Evolutionary conservation across 2,888 invertebrate species (phyloP), one percentile per base, ranked within the genome.

Genomic region (Acholoe squamosa): DNA sequence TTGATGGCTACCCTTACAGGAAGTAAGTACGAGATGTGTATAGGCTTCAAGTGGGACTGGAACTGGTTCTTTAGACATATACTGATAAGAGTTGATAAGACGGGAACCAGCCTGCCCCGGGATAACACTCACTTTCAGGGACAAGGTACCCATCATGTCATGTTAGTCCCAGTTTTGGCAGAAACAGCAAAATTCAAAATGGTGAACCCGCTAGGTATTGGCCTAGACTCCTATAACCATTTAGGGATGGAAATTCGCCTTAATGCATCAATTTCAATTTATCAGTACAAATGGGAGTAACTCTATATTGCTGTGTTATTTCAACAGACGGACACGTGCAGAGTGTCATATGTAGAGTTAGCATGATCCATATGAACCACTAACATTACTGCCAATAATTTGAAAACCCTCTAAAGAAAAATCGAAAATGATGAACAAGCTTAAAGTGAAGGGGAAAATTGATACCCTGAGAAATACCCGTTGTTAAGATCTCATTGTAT

Each of bases 1-100:
- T 90, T 3, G 28, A 88, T 16, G 90, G 90, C 7, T 90, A 90
- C 43, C 34, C 3, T 5, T 90, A 90, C 88, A 86, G 90, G 76
- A 31, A 31, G 90, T 90, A 34, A 61, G 90, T 3, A n/a, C n/a
- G n/a, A n/a, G n/a, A n/a, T n/a, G n/a, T n/a, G n/a, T n/a, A n/a
- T n/a, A n/a, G n/a, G n/a, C n/a, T n/a, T n/a, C n/a, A n/a, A n/a
- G n/a, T n/a, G n/a, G n/a, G 5, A 54, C 54, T 54, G 12, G 19
- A 54, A 14, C 10, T 54, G 10, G 54, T 54, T 19, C 10, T 54
- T 14, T 14, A 54, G 12, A 10, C 19, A 14, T 54, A 19, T 54
- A 54, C 54, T 54, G 10, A 14, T 54, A 54, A 54, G 54, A 54
- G 19, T 19, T 10, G 10, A 10, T 54, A 14, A 54, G 19, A 19